Percentiles rank a stretch among this genome's conserved stretches.
Conservation (phyloP, 2,113 vertebrate genomes). For the Dromaius novaehollandiae region DNA sequence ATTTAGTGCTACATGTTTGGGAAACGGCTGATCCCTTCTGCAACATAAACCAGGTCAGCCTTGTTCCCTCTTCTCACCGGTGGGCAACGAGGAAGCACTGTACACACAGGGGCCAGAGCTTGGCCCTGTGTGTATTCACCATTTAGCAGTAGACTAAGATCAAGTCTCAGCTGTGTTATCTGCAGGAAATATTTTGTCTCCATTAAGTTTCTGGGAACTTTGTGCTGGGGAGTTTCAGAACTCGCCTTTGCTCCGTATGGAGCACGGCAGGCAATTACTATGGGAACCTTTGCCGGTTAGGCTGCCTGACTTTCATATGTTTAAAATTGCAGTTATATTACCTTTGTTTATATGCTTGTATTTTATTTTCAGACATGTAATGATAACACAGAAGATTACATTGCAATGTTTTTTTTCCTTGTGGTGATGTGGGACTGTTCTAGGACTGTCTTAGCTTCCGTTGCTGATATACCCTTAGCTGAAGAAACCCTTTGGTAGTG, state of each 20-base stretch:
- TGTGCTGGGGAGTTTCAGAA: neutral
- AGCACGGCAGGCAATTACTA: neutral
- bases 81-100: neutral
- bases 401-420: neutral
- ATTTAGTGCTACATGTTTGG: neutral
- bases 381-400: neutral
- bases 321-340: neutral
- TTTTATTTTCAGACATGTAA: neutral
- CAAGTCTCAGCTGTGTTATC: neutral
- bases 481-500: neutral
- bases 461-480: neutral
- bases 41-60: neutral
- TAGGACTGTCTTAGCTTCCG: neutral
- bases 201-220: neutral
- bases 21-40: neutral
- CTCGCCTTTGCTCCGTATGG: neutral
- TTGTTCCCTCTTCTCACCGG: neutral
- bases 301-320: neutral
- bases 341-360: neutral
- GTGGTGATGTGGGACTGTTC: neutral
- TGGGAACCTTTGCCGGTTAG: neutral
- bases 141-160: neutral
- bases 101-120: no score
- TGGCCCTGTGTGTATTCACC: neutral
- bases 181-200: neutral